Evolutionary conservation across 1,140 invertebrate species (phyloP), one percentile per base, ranked within the genome.

Genomic region (Tigriopus japonicus): DNA sequence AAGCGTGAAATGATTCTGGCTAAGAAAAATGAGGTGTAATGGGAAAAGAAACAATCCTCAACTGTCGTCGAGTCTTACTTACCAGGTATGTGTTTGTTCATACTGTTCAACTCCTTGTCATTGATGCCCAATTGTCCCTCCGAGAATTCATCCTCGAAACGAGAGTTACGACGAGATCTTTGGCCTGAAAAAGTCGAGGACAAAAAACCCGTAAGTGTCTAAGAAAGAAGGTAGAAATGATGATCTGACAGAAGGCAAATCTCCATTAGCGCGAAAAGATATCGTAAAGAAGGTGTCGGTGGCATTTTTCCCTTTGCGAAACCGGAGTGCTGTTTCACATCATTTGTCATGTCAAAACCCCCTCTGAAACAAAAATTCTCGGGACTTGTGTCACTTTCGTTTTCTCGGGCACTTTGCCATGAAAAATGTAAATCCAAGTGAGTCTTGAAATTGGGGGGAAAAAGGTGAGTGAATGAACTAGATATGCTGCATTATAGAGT

Each of bases 51-150:
- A 35, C 28, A 35, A 35, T 35, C 9, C 45, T 12, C 2, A 49
- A 12, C n/a, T 49, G 45, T 21, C n/a, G 21, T 17, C 45, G 21
- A 6, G 45, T 49, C 21, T 49, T 17, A 49, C 12, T 54, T 61
- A 61, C 59, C 59, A 54, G 59, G 59, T 23, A 61, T 61, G 21
- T 61, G 59, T 40, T 61, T 61, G 45, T 61, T 61, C 59, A 61
- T 61, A 40, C 43, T 56, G 40, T 61, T 56, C 9, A 61, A 35
- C 19, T 61, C 59, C 45, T 51, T 61, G 19, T 61, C 59, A 54
- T 61, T 61, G 17, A 61, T 61, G 17, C 59, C 59, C 15, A 61
- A 35, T 40, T 61, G 59, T 14, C 51, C 51, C 14, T 61, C 59
- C n/a, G 49, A 55, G 17, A 53, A 14, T 40, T 61, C 59, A 35